Evolutionary conservation across 2,888 invertebrate species (phyloP), one percentile per base, ranked within the genome.

Genomic region (Empis stercorea): DNA sequence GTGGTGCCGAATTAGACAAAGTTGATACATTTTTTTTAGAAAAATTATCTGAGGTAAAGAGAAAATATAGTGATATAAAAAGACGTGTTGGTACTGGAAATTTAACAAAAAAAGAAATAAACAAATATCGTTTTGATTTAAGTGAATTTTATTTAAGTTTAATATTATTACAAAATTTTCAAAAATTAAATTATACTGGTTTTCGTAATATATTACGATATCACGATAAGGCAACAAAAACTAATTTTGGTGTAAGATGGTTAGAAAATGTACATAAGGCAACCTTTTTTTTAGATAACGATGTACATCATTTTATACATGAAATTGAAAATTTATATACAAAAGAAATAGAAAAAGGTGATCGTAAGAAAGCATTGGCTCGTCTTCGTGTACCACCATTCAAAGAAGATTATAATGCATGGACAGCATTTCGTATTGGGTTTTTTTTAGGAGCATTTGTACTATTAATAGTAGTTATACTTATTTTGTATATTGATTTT

Each of bases 201-300:
- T 91, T 92, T 67, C 74, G 91, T 38, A 91, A 91, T 66, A 93
- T 91, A 55, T 73, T 92, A 40, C 92, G 93, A 66, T 93, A 91
- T 65, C 89, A 89, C 65, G 91, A 91, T 65, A 91, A 91, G 73
- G 64, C 87, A 52, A 68, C 84, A 51, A 72, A 66, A 50, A 81
- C 80, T 10, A 80, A 81, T 50, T 66, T 74, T 45, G 91, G 91
- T 13, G 75, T 77, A 11, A 79, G 78, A 61, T 91, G 88, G 88
- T 73, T 85, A 52, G 79, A 81, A 52, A 77, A 84, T 57, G 87
- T 89, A 14, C 89, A 91, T 61, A 73, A 77, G 13, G 82, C 87
- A 2, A 80, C 83, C 52, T 92, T 92, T 68, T 84, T 86, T 64
- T 80, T 79, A 1, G 87, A 85, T 65, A 87, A 87, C 61, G 87